A percentile compares a stretch with the other conserved stretches of the same genome.
These are phyloP conservation scores for Rhagium mordax DNA, from an alignment of 2,888 invertebrate species.

Conservation along the genomic window DNA sequence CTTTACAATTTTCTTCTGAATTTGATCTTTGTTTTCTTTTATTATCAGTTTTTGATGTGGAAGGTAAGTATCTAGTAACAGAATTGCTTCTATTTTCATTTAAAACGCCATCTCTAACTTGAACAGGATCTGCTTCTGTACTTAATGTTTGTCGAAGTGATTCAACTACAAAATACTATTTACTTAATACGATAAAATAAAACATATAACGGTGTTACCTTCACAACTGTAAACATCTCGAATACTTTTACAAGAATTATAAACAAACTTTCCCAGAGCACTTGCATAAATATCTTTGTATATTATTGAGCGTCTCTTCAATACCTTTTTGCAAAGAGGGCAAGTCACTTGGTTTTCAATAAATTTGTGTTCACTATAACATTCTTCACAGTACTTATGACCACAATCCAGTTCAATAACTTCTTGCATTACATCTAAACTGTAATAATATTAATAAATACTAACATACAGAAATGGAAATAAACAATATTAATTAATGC, in stretches of 20 bases:
- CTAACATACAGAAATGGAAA: neutral
- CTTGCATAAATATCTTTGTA: constrained; percentile 39
- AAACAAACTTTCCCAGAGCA: constrained; percentile 34
- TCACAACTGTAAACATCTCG: constrained; percentile 5
- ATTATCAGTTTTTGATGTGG: neutral
- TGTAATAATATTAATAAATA: constrained; percentile 34
- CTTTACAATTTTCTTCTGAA: constrained; percentile 6
- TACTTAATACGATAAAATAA: neutral
- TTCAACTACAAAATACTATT: constrained; percentile 20
- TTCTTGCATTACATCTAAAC: constrained; percentile 43
- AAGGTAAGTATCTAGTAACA: neutral
- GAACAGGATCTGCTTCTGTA: neutral
- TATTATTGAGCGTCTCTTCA: constrained; percentile 33
- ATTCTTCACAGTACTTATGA: constrained; percentile 41
- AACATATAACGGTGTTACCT: constrained; percentile 1
- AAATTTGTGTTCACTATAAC: constrained; percentile 34
- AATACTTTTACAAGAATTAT: constrained; percentile 4
- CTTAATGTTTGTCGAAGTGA: neutral
- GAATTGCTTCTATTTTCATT: neutral
- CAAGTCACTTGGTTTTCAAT: constrained; percentile 31
- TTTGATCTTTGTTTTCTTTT: neutral
- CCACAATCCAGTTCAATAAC: constrained; percentile 39
- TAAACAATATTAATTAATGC: neutral
- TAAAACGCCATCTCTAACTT: neutral
- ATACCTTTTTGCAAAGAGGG: constrained; percentile 39